Percentiles rank a stretch among this genome's conserved stretches.
These are phyloP conservation scores for Microtus richardsoni DNA, from an alignment of 2,113 vertebrate species.

Conservation along the genomic window DNA sequence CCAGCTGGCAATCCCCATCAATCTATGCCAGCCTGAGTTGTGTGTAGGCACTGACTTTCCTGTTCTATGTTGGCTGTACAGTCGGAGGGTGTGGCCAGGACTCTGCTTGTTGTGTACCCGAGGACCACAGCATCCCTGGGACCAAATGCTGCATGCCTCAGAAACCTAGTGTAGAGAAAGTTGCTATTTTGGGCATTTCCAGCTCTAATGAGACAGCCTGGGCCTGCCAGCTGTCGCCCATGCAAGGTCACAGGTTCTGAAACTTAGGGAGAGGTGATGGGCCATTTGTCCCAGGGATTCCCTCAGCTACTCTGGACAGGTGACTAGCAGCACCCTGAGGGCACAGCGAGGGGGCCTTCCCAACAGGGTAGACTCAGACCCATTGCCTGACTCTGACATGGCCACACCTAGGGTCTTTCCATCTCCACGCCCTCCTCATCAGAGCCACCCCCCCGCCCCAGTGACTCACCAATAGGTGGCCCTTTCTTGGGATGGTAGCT, in stretches of 20 bases:
- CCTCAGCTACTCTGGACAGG: not conserved
- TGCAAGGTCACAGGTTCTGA: not conserved
- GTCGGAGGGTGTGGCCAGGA: not conserved
- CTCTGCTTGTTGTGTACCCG: not conserved
- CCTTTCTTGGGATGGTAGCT: not conserved
- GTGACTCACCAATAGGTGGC: not conserved
- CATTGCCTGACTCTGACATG: not conserved
- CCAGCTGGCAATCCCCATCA: no score
- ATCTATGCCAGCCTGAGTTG: not conserved
- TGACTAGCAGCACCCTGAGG: not conserved
- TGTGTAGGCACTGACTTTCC: no score
- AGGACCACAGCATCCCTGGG: not conserved
- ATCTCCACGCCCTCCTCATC: not conserved
- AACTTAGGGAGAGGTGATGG: no score
- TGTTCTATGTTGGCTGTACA: not conserved
- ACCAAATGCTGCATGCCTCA: not conserved
- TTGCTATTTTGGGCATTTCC: not conserved
- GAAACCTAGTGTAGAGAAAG: not conserved
- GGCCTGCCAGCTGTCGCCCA: not conserved
- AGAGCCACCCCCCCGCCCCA: not conserved
- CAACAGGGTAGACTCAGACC: not conserved
- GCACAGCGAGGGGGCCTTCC: not conserved
- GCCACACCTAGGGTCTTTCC: no score
- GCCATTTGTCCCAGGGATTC: not conserved
- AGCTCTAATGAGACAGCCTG: not conserved